These are phyloP conservation scores for Bradypodion pumilum DNA, from an alignment of 2,797 vertebrate genomes.

Conservation along the genomic window DNA sequence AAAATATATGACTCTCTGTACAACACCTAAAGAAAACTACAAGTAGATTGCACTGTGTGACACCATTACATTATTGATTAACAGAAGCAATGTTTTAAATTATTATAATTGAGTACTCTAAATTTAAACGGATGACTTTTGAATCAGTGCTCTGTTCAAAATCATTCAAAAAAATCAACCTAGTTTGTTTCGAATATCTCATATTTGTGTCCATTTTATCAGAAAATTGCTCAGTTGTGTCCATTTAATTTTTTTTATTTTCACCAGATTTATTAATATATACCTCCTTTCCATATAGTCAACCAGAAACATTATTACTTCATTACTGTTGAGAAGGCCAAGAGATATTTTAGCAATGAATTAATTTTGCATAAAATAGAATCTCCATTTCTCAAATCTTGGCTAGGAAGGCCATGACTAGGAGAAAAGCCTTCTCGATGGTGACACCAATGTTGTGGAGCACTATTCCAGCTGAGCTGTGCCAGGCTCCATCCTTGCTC, in stretches of 20 bases:
- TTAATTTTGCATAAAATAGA: constrained; percentile 33
- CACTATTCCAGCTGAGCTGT: too few species aligned
- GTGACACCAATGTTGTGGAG: too few species aligned
- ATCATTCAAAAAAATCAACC: neutral
- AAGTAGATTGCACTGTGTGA: neutral
- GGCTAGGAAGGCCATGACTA: too few species aligned
- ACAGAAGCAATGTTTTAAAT: neutral
- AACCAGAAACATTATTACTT: constrained; percentile 2
- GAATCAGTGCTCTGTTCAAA: neutral
- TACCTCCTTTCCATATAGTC: neutral
- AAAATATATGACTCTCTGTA: too few species aligned
- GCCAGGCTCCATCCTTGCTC: too few species aligned
- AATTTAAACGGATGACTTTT: neutral
- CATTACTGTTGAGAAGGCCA: constrained; percentile 13
- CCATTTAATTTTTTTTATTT: neutral
- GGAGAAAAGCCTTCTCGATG: too few species aligned
- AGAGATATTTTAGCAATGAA: constrained; percentile 38
- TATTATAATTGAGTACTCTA: neutral
- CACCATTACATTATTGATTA: neutral
- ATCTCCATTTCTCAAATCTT: constrained; percentile 31
- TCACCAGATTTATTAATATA: neutral
- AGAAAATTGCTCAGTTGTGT: neutral
- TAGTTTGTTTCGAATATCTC: neutral
- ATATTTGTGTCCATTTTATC: constrained; percentile 3
- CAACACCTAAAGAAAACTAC: neutral